phyloP scores from a whole-genome alignment of 2,888 invertebrate species.

The Cantharis flavilabris region DNA sequence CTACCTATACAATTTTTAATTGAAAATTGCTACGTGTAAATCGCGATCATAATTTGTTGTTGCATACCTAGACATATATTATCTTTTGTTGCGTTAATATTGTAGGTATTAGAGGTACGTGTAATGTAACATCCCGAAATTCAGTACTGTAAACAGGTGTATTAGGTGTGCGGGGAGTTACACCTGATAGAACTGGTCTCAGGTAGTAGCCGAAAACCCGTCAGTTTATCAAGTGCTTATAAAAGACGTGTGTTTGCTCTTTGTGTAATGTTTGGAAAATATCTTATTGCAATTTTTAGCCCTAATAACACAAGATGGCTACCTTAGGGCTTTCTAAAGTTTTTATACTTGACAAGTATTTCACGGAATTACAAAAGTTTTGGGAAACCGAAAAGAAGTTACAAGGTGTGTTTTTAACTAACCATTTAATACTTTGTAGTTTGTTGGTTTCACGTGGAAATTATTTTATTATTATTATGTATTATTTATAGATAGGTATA shows the following conservation, averaged over 20 bases:
- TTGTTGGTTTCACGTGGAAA: background rate
- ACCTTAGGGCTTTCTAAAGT: constrained; percentile 95
- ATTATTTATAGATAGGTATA: background rate
- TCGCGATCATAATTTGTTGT: background rate
- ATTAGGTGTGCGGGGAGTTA: constrained; percentile 50
- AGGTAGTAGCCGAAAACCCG: constrained; percentile 41
- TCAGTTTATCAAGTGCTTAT: constrained; percentile 34
- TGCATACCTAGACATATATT: background rate
- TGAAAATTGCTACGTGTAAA: background rate
- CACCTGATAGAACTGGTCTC: constrained; percentile 47
- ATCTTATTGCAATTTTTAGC: constrained; percentile 41
- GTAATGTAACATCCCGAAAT: constrained; percentile 39
- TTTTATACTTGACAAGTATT: constrained; percentile 97
- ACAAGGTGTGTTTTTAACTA: constrained; percentile 76
- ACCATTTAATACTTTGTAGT: background rate
- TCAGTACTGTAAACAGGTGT: constrained; percentile 42
- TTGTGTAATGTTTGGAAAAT: constrained; percentile 49
- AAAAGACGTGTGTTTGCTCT: constrained; percentile 33
- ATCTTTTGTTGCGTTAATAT: background rate
- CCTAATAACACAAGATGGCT: constrained; percentile 69
- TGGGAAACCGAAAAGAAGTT: constrained; percentile 96
- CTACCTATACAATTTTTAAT: background rate
- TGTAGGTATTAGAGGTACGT: constrained; percentile 8
- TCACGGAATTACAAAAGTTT: constrained; percentile 94
- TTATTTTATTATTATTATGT: background rate